A percentile compares a stretch with the other conserved stretches of the same genome.
Conservation (phyloP, 2,113 vertebrate species). For the Nothoprocta pentlandii region DNA sequence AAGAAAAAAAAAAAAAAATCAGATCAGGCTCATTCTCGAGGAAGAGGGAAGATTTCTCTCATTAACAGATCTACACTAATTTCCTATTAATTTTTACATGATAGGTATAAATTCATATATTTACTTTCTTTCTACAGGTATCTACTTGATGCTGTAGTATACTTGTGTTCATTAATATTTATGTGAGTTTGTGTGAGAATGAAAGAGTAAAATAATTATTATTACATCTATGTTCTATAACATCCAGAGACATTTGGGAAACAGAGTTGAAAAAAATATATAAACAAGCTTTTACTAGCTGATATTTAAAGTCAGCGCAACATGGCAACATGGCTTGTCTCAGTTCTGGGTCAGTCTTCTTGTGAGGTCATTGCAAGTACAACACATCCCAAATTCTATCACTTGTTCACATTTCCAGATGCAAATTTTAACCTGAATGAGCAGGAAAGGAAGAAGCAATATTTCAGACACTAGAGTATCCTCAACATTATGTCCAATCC, state of each 20-base stretch:
- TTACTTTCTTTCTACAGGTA: slow-evolving; percentile 1
- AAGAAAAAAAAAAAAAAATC: slow-evolving; percentile 5
- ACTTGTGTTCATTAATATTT: background rate
- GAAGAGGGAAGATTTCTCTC: slow-evolving; percentile 13
- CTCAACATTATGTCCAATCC: background rate
- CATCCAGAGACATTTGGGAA: background rate
- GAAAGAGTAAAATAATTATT: background rate
- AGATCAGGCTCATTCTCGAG: slow-evolving; percentile 1
- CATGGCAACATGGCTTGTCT: background rate
- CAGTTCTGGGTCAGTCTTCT: background rate
- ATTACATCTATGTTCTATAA: background rate
- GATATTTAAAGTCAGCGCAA: background rate
- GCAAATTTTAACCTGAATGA: background rate
- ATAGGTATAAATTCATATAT: background rate
- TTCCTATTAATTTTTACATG: background rate
- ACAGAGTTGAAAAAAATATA: background rate
- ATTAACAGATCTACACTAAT: slow-evolving; percentile 20
- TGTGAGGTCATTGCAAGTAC: background rate
- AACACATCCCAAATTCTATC: background rate
- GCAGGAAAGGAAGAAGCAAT: background rate
- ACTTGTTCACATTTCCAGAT: background rate
- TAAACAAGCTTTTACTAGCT: background rate
- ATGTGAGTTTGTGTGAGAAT: background rate
- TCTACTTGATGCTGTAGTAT: background rate
- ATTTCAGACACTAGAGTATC: background rate